These are phyloP conservation scores for Thamnophis sirtalis DNA, from an alignment of 2,113 vertebrate species.

Conservation along the genomic window DNA sequence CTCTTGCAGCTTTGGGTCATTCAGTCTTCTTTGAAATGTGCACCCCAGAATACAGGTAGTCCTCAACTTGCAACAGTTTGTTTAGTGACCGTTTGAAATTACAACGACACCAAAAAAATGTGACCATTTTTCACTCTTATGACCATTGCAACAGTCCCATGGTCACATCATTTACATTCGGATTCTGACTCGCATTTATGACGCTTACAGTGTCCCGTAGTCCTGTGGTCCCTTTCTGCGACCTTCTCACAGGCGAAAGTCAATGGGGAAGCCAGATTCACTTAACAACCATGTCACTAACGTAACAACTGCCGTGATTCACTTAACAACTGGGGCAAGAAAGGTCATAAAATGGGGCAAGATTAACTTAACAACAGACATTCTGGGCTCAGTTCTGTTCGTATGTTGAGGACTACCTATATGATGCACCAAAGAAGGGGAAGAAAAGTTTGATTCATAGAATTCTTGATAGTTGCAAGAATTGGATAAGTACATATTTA, in stretches of 20 bases:
- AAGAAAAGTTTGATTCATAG: neutral
- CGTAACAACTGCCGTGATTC: neutral
- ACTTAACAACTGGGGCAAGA: neutral
- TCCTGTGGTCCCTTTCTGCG: neutral
- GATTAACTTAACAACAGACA: neutral
- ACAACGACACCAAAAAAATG: neutral
- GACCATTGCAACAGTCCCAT: neutral
- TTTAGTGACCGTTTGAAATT: neutral
- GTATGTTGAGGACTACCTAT: neutral
- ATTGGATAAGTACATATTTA: neutral
- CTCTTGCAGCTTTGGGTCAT: neutral
- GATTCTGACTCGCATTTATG: neutral
- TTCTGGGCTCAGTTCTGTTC: neutral
- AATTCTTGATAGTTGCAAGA: neutral
- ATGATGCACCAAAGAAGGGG: neutral
- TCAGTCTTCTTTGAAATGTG: neutral
- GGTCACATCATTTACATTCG: neutral
- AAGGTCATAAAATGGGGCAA: neutral
- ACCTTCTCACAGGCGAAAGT: neutral
- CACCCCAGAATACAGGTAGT: neutral
- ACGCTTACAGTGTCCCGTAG: neutral
- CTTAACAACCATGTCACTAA: neutral
- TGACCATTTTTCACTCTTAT: neutral
- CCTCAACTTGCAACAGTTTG: neutral
- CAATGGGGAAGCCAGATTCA: neutral